Evolutionary conservation across 2,113 vertebrate genomes (phyloP).

Genomic region (Cyanistes caeruleus): DNA sequence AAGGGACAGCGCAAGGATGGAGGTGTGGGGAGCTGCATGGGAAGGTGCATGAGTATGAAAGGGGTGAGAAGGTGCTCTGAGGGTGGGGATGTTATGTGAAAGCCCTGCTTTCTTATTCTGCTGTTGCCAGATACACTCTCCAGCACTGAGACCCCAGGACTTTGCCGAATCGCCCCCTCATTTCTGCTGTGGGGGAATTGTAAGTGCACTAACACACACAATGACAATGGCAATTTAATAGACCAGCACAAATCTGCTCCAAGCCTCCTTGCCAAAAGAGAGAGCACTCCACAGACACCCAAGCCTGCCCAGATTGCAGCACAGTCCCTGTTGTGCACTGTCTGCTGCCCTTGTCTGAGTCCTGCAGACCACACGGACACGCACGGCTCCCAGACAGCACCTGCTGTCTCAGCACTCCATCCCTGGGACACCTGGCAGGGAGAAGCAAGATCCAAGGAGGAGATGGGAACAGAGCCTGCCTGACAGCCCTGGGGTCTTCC

Average conservation of each 20-base stretch:
- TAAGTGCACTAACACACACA: neutral
- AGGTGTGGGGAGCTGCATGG: neutral
- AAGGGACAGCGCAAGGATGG: fast-evolving
- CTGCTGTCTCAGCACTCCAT: neutral
- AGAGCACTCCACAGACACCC: neutral
- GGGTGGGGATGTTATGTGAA: neutral
- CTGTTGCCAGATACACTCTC: neutral
- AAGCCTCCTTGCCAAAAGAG: neutral
- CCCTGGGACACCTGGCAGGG: neutral
- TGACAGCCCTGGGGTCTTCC: neutral
- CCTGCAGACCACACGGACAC: neutral
- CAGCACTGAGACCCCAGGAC: neutral
- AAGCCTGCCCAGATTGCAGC: neutral
- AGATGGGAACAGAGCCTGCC: neutral
- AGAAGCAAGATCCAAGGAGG: neutral
- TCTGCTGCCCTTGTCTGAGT: constrained; percentile 26
- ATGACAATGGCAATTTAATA: neutral
- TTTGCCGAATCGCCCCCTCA: fast-evolving
- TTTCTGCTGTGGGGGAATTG: neutral
- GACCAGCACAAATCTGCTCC: neutral
- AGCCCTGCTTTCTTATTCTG: neutral
- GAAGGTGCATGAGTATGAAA: neutral
- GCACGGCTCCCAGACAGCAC: neutral
- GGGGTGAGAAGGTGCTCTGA: neutral
- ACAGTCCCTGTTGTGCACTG: neutral